phyloP scores from a whole-genome alignment of 2,113 vertebrate species.

The Festucalex cinctus region DNA sequence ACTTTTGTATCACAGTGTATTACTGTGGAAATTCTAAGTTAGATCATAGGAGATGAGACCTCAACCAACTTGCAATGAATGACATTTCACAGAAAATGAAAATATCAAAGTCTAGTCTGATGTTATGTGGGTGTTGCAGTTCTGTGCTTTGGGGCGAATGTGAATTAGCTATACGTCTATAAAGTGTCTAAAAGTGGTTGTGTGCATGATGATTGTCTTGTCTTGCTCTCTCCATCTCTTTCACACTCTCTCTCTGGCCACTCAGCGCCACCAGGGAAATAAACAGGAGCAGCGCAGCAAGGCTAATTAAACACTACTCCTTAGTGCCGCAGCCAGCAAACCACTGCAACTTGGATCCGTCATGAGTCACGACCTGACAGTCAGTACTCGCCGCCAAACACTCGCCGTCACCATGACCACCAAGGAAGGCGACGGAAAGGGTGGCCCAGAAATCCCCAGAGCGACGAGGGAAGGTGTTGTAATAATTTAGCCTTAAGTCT shows the following conservation, averaged over 20 bases:
- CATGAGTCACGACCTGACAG: conserved; percentile 56
- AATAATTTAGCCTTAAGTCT: not conserved
- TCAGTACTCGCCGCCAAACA: conserved; percentile 28
- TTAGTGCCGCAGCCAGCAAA: conserved; percentile 47
- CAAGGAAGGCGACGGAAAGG: not conserved
- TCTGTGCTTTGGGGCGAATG: conserved; percentile 3
- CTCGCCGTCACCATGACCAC: conserved; percentile 61
- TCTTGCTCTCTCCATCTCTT: conserved; percentile 12
- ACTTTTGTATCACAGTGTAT: conserved; percentile 2
- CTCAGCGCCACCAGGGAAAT: conserved; percentile 66
- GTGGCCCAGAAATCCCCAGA: not conserved
- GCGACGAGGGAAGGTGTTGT: not conserved
- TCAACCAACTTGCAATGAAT: conserved; percentile 38
- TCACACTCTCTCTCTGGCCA: conserved; percentile 33
- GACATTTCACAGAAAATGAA: conserved; percentile 13
- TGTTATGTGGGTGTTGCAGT: conserved; percentile 4
- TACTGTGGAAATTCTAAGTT: conserved; percentile 15
- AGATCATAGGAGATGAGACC: conserved; percentile 23
- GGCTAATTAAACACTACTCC: conserved; percentile 70
- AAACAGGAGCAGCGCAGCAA: conserved; percentile 70
- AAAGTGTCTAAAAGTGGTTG: conserved; percentile 24
- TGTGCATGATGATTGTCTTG: conserved; percentile 46
- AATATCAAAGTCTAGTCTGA: not conserved
- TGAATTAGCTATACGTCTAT: conserved; percentile 10
- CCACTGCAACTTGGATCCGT: conserved; percentile 48